These are phyloP conservation scores for Dorcus hopei DNA, from an alignment of 2,888 invertebrate genomes.

Conservation along the genomic window DNA sequence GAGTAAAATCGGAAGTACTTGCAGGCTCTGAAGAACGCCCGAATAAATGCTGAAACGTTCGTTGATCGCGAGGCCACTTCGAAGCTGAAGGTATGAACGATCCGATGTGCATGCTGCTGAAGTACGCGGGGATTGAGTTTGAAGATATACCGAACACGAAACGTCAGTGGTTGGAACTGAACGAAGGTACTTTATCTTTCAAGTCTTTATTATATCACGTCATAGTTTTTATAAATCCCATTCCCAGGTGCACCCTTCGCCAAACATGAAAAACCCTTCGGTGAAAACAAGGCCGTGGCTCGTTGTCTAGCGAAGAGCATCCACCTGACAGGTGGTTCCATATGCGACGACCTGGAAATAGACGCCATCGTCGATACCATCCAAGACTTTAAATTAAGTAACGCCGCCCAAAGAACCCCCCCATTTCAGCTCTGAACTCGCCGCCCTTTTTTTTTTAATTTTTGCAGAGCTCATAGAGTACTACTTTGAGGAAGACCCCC, in stretches of 20 bases:
- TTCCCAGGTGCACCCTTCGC: constrained; percentile 5
- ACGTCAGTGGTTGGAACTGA: no score
- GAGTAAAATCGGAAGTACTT: no score
- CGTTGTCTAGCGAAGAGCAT: constrained; percentile 62
- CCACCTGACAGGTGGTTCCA: constrained; percentile 55
- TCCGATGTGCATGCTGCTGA: constrained; percentile 8
- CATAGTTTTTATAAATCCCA: neutral
- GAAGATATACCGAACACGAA: neutral
- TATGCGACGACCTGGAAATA: constrained; percentile 60
- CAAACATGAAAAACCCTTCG: constrained; percentile 55
- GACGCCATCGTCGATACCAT: constrained; percentile 61
- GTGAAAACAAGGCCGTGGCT: constrained; percentile 59
- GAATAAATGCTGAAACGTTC: constrained; percentile 22
- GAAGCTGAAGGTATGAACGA: constrained; percentile 33
- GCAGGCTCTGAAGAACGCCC: constrained; percentile 24
- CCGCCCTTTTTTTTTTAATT: no score
- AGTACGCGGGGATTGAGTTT: constrained; percentile 10
- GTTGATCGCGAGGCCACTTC: constrained; percentile 26
- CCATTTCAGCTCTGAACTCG: no score
- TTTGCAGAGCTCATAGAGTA: no score
- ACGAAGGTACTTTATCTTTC: no score
- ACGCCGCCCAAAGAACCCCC: no score
- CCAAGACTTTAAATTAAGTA: constrained; percentile 59
- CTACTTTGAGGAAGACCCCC: no score
- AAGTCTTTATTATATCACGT: no score